Evolutionary conservation across 2,888 invertebrate species (phyloP).

Genomic region (Periphyllus acericola): DNA sequence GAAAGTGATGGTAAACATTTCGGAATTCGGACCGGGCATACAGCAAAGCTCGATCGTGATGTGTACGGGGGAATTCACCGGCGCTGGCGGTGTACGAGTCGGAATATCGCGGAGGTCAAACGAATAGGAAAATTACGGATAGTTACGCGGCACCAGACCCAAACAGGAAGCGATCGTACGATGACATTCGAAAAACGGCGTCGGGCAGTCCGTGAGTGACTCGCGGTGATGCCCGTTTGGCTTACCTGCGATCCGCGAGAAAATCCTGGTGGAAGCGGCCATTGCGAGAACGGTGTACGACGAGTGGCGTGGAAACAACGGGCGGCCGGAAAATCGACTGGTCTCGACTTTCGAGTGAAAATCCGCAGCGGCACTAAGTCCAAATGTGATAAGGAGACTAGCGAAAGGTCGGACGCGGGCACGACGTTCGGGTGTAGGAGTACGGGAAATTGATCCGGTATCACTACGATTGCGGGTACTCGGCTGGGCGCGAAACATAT

Average conservation of each 20-base stretch:
- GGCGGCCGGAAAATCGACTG: background rate
- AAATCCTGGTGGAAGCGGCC: slow-evolving; percentile 73
- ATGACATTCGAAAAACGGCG: background rate
- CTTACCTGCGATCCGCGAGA: slow-evolving; percentile 73
- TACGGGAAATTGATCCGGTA: background rate
- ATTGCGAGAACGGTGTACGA: slow-evolving; percentile 66
- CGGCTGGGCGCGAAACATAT: background rate
- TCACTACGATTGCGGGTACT: background rate
- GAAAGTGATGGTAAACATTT: background rate
- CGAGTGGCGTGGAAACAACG: background rate
- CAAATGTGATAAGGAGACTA: background rate
- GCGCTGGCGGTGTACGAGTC: background rate
- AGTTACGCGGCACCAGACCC: background rate
- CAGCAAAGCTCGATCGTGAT: background rate
- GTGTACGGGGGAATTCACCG: background rate
- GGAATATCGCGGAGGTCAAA: background rate
- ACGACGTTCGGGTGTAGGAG: background rate
- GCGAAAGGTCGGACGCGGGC: background rate
- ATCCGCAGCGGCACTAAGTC: background rate
- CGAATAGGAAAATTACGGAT: background rate
- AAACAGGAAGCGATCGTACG: background rate
- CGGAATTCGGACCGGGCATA: background rate
- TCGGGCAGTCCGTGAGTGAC: background rate
- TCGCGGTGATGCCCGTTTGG: background rate
- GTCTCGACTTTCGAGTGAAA: background rate